Evolutionary conservation across 2,888 invertebrate genomes (phyloP).

Genomic region (Lithosia quadra): DNA sequence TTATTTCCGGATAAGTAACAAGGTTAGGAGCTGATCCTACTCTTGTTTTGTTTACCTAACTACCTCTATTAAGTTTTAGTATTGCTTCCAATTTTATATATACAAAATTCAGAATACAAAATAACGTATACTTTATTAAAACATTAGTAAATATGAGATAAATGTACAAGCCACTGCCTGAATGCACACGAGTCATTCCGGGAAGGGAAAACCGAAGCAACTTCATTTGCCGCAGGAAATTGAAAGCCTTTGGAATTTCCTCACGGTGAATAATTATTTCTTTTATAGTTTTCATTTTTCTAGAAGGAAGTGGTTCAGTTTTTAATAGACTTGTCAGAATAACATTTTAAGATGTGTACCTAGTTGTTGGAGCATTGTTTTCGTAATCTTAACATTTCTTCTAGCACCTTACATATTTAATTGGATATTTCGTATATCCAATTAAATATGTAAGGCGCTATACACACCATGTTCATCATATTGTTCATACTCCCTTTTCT

Average conservation of each 20-base stretch:
- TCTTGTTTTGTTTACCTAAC: slow-evolving; percentile 57
- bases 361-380: not conserved
- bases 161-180: slow-evolving; percentile 2
- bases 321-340: not conserved
- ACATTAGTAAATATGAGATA: slow-evolving; percentile 20
- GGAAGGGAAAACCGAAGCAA: slow-evolving; percentile 40
- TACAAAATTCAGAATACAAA: no score
- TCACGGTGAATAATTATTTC: slow-evolving; percentile 46
- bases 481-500: not conserved
- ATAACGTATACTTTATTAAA: not conserved
- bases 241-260: slow-evolving; percentile 46
- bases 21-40: slow-evolving; percentile 53
- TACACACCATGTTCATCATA: no score
- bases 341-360: not conserved
- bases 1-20: slow-evolving; percentile 51
- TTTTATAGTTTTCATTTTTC: slow-evolving; percentile 38
- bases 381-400: no score
- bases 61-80: slow-evolving; percentile 28
- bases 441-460: no score
- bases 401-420: not conserved
- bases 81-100: no score
- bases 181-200: slow-evolving; percentile 13
- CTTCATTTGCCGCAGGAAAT: slow-evolving; percentile 53
- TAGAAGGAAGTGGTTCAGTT: slow-evolving; percentile 36
- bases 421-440: no score